Conservation (phyloP, 2,888 invertebrate genomes). For the Phalera bucephala region DNA sequence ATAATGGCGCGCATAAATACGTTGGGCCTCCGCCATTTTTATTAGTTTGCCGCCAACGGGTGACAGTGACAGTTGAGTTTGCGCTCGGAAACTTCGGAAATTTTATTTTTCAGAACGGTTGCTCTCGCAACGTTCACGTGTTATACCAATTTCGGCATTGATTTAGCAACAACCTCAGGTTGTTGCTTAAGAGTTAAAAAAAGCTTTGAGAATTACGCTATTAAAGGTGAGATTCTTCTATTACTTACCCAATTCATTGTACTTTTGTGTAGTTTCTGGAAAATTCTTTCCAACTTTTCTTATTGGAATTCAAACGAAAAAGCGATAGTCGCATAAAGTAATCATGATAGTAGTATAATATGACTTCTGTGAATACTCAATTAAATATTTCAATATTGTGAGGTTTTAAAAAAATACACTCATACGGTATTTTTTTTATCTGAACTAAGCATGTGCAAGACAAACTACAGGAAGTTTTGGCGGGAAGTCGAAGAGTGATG, state of each 20-base stretch:
- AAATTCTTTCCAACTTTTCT: not conserved
- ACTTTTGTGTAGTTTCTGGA: not conserved
- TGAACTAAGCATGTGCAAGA: too few relatives aligned
- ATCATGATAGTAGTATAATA: too few relatives aligned
- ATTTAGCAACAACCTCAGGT: constrained; percentile 79
- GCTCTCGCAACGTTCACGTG: constrained; percentile 39
- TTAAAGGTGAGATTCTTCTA: constrained; percentile 78
- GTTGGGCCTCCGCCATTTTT: constrained; percentile 27
- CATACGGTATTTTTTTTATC: too few relatives aligned
- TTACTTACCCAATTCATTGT: too few relatives aligned
- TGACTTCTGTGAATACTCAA: too few relatives aligned
- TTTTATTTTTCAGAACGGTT: constrained; percentile 36
- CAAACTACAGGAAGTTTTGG: too few relatives aligned
- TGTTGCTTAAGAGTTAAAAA: constrained; percentile 75
- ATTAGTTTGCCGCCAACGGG: constrained; percentile 56
- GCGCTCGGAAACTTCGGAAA: constrained; percentile 21
- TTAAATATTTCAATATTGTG: too few relatives aligned
- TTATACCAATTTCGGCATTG: constrained; percentile 23
- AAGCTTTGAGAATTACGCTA: constrained; percentile 86
- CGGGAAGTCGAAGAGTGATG: too few relatives aligned
- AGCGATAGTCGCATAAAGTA: not conserved
- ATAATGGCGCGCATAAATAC: constrained; percentile 66
- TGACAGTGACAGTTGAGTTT: constrained; percentile 35
- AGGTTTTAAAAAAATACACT: too few relatives aligned
- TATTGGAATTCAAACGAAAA: not conserved